Conservation (phyloP, 2,797 vertebrate species). For the Tiaroga cobitis region DNA sequence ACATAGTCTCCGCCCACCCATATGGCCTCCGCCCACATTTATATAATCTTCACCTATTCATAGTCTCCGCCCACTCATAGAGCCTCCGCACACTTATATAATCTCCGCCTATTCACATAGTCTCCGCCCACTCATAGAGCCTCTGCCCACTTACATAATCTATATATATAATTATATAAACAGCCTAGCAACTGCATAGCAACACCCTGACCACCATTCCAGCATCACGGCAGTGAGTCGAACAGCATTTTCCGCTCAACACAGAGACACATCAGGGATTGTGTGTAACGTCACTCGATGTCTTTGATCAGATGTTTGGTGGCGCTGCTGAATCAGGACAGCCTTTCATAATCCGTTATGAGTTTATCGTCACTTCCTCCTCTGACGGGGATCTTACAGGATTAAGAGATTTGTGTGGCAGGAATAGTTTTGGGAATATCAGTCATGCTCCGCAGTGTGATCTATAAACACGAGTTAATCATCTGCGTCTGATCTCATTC, state of each 20-base stretch:
- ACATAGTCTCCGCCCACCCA: neutral
- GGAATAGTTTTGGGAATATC: slow-evolving; percentile 11
- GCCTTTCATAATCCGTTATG: neutral
- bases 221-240: neutral
- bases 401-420: slow-evolving; percentile 8
- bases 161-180: no score
- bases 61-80: neutral
- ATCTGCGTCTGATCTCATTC: slow-evolving; percentile 13
- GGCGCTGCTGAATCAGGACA: neutral
- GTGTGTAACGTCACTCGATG: neutral
- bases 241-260: neutral
- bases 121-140: no score
- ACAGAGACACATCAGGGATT: no score
- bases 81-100: no score
- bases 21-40: fast-evolving
- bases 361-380: neutral
- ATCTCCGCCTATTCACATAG: no score
- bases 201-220: neutral
- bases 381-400: neutral
- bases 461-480: slow-evolving; percentile 1
- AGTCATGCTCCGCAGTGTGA: neutral
- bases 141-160: no score
- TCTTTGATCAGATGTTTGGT: neutral
- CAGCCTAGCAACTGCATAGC: neutral
- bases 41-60: no score